Evolutionary conservation across 2,797 vertebrate species (phyloP).

Genomic region (Sebastes itinus): DNA sequence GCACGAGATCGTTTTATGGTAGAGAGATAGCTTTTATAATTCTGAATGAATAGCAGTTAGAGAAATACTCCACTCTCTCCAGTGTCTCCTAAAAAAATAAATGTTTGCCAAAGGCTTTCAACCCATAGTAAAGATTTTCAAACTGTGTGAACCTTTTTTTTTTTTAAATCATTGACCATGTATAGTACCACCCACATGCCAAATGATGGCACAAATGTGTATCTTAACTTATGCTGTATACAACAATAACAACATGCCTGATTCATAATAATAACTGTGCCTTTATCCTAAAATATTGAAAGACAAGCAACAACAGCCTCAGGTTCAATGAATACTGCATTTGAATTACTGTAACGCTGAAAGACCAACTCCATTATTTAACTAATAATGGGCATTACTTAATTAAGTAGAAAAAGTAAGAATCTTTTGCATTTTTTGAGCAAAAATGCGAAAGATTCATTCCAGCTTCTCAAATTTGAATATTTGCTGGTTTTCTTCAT

Average conservation of each 20-base stretch:
- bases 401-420: not conserved
- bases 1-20: not conserved
- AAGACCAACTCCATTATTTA: not conserved
- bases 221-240: not conserved
- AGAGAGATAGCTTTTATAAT: not conserved
- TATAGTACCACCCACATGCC: too few species aligned
- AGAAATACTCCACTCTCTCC: not conserved
- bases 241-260: not conserved
- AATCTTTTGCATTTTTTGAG: not conserved
- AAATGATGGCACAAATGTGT: not conserved
- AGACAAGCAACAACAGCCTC: not conserved
- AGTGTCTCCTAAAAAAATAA: not conserved
- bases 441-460: not conserved
- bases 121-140: not conserved
- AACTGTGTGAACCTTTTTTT: not conserved
- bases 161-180: too few species aligned
- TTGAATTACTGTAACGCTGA: not conserved
- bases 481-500: not conserved
- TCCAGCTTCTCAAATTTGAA: not conserved
- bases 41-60: not conserved
- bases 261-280: not conserved
- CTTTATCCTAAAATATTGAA: not conserved
- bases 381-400: not conserved
- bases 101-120: too few species aligned
- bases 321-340: not conserved